These are phyloP conservation scores for Drosophila repleta DNA, from an alignment of 1,140 invertebrate genomes.

Conservation along the genomic window DNA sequence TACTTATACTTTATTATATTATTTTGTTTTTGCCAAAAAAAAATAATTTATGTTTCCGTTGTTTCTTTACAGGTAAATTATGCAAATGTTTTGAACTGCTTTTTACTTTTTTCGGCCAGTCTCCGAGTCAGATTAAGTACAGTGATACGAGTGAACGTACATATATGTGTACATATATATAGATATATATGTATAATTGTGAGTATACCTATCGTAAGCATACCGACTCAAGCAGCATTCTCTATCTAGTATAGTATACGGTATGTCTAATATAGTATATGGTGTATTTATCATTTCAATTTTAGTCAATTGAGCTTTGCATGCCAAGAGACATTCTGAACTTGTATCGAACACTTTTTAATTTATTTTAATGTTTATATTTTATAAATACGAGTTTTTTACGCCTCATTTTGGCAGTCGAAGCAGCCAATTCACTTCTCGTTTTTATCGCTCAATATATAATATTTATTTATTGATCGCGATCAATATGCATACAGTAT, in stretches of 20 bases:
- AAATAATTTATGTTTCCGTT: constrained; percentile 61
- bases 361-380: no score
- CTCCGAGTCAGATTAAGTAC: constrained; percentile 46
- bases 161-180: no score
- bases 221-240: no score
- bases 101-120: constrained; percentile 27
- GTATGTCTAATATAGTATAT: no score
- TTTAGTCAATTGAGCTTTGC: no score
- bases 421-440: no score
- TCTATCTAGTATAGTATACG: no score
- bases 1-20: constrained; percentile 28
- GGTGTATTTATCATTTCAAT: no score
- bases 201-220: neutral
- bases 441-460: neutral
- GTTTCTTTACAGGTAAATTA: constrained; percentile 72
- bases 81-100: constrained; percentile 58
- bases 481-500: neutral
- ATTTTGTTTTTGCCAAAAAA: constrained; percentile 20
- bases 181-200: neutral
- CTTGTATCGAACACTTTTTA: no score
- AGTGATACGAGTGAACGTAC: constrained; percentile 49
- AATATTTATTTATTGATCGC: constrained; percentile 2
- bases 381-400: no score
- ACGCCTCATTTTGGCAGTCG: no score
- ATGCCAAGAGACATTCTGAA: no score